A percentile compares a stretch with the other conserved stretches of the same genome.
Conservation (phyloP, 2,888 invertebrate species). For the Thumatha senex region DNA sequence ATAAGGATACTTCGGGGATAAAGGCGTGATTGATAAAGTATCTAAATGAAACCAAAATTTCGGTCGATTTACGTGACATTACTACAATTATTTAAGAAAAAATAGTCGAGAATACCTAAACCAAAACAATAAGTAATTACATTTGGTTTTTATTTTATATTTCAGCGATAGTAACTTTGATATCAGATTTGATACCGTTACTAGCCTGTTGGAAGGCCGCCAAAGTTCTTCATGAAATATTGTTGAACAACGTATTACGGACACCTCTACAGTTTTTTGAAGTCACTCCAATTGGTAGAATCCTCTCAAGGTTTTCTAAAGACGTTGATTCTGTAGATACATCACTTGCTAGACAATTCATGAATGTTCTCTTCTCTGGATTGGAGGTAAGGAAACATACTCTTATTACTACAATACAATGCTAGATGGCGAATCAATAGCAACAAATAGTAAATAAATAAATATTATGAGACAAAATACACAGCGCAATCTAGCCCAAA, state of each 20-base stretch:
- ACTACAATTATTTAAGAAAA: too few species aligned
- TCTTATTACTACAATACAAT: slow-evolving; percentile 3
- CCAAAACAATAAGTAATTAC: too few species aligned
- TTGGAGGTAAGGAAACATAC: slow-evolving; percentile 85
- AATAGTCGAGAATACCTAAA: too few species aligned
- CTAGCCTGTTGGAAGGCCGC: slow-evolving; percentile 89
- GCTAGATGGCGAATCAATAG: neutral
- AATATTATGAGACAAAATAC: too few species aligned
- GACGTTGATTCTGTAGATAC: slow-evolving; percentile 89
- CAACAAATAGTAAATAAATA: too few species aligned
- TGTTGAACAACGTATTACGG: slow-evolving; percentile 85
- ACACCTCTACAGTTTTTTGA: slow-evolving; percentile 91
- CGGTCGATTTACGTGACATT: too few species aligned
- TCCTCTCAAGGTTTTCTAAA: slow-evolving; percentile 89
- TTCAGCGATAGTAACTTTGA: slow-evolving; percentile 87
- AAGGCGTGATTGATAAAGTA: too few species aligned
- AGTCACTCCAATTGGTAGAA: slow-evolving; percentile 89
- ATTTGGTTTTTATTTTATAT: too few species aligned
- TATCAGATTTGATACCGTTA: slow-evolving; percentile 86
- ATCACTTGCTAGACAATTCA: slow-evolving; percentile 85
- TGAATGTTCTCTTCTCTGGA: slow-evolving; percentile 87
- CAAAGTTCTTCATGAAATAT: slow-evolving; percentile 79
- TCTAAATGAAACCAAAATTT: too few species aligned
- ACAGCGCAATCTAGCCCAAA: too few species aligned
- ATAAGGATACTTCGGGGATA: too few species aligned